Evolutionary conservation across 2,113 vertebrate species (phyloP), one percentile per base, ranked within the genome.

Genomic region (Gopherus evgoodei): DNA sequence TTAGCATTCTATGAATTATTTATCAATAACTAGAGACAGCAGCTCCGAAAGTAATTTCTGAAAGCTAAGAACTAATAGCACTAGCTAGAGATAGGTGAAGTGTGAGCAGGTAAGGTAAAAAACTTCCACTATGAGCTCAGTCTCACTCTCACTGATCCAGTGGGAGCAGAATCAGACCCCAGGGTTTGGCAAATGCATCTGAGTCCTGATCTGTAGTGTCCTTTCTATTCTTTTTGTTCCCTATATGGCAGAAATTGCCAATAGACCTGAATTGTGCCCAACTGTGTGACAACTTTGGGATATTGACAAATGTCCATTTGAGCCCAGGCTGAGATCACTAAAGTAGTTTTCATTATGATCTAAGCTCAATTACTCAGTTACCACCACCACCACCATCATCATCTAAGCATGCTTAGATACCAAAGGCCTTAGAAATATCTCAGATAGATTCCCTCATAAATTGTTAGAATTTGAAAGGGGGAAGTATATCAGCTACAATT

Each of bases 381-480:
- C 79, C 84, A 69, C 93, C 88, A 93, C 87, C 65, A 87, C 93
- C 56, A 38, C 14, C 81, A 86, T 84, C 11, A 42, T 92, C 56
- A 94, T 95, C 83, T 81, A 81, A 91, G 79, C 9, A 84, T 54
- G 53, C 83, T 97, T 95, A 72, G 19, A 72, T 72, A 81, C 81
- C 89, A 97, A 96, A 79, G 95, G 87, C 50, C 78, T 90, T 96
- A 78, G 25, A 94, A 94, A 92, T 13, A 19, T 93, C 81, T 93
- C 81, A 96, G 96, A 96, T 83, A 96, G 89, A n/a, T 19, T 57
- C 85, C 38, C 24, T 44, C 42, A 42, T 25, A 44, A 42, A 75
- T 75, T 91, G 96, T 95, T 93, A 95, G 95, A 92, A 91, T 94
- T 31, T 88, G 85, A 95, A 96, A 91, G 91, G 87, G 72, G 53